Percentiles rank a stretch among this genome's conserved stretches.
phyloP scores from a whole-genome alignment of 2,888 invertebrate species.

The Melieria crassipennis region DNA sequence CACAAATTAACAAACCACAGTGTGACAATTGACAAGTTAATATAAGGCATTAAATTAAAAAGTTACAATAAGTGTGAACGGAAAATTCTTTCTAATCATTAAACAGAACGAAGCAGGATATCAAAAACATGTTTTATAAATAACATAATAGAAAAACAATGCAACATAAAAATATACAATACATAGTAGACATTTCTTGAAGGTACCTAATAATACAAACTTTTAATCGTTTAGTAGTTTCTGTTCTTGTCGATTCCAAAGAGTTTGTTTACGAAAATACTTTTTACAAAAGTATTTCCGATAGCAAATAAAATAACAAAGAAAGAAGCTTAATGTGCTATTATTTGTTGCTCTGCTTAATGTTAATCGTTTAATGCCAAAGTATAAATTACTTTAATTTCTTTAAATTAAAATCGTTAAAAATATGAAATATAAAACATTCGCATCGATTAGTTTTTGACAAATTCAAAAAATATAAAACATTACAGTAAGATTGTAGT shows the following conservation, averaged over 20 bases:
- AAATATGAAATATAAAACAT: not conserved
- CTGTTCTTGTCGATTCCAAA: not conserved
- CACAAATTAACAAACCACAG: constrained; percentile 2
- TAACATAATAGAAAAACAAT: not conserved
- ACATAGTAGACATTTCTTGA: not conserved
- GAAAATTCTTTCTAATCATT: not conserved
- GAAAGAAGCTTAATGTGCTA: not conserved
- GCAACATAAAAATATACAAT: constrained; percentile 1
- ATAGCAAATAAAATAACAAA: not conserved
- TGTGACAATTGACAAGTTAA: not conserved
- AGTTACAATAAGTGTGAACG: not conserved
- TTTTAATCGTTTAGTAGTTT: constrained; percentile 16
- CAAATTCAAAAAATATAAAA: constrained; percentile 15
- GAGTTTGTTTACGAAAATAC: constrained; percentile 11
- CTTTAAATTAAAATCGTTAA: not conserved
- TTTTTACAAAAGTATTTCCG: constrained; percentile 32
- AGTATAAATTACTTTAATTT: constrained; percentile 1
- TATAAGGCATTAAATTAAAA: not conserved
- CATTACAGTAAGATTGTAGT: not conserved
- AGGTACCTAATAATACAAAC: constrained; percentile 34
- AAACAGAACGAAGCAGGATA: not conserved
- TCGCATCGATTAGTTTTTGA: constrained; percentile 2
- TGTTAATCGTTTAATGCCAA: constrained; percentile 12
- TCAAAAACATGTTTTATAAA: not conserved
- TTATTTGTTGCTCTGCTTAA: not conserved